These are phyloP conservation scores for Camelus dromedarius DNA, from an alignment of 2,113 vertebrate species.

Conservation along the genomic window DNA sequence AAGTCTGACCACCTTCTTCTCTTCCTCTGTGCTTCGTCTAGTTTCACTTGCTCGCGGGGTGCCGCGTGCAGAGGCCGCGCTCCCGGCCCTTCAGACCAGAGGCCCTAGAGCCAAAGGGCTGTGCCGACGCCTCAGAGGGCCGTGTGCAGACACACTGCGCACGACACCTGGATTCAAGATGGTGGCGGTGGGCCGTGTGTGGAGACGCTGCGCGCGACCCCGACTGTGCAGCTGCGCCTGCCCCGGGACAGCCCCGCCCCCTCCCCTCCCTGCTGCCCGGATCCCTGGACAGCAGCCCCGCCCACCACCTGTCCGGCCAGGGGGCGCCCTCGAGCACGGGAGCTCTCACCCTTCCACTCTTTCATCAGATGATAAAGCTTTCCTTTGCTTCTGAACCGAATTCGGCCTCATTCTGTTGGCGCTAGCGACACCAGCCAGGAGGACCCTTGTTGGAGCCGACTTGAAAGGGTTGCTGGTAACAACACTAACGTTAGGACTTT, in stretches of 20 bases:
- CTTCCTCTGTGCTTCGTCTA: neutral
- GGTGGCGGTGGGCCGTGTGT: too few species aligned
- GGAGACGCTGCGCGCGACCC: neutral
- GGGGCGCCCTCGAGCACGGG: too few species aligned
- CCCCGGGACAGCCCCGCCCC: neutral
- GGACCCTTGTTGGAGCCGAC: neutral
- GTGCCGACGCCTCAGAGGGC: neutral
- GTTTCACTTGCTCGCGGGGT: neutral
- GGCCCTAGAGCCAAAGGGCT: too few species aligned
- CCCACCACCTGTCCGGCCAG: neutral
- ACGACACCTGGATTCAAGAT: neutral
- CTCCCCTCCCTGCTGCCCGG: neutral
- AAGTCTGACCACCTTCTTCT: neutral
- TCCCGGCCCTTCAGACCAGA: neutral
- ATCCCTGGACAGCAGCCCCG: neutral
- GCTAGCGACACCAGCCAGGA: neutral
- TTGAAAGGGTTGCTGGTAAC: neutral
- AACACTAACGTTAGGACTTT: neutral
- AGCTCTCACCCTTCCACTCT: neutral
- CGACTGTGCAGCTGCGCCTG: neutral
- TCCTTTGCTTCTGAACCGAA: neutral
- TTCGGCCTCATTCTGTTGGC: neutral
- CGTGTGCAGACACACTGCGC: neutral
- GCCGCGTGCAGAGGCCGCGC: neutral
- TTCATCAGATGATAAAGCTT: neutral